phyloP scores from a whole-genome alignment of 1,140 invertebrate genomes.

The Drosophila nigrodunni region DNA sequence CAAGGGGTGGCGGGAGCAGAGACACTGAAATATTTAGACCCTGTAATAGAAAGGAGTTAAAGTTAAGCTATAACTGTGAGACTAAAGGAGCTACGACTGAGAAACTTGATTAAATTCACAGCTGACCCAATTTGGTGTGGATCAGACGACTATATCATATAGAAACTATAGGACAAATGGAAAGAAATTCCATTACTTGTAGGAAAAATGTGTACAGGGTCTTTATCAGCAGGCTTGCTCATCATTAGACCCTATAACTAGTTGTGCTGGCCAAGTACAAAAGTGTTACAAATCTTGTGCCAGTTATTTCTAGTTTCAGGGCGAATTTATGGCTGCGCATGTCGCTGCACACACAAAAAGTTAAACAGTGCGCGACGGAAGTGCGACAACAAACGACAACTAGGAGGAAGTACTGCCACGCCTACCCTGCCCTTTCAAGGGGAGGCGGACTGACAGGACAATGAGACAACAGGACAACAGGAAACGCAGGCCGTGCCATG shows the following conservation, averaged over 20 bases:
- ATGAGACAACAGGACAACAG: constrained; percentile 23
- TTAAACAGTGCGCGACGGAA: constrained; percentile 80
- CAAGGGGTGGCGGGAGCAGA: constrained; percentile 13
- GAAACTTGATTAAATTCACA: no score
- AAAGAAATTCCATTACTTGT: no score
- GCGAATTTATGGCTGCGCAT: constrained; percentile 78
- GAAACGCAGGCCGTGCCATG: constrained; percentile 52
- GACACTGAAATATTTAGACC: no score
- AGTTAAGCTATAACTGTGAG: constrained; percentile 1
- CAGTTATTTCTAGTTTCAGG: constrained; percentile 47
- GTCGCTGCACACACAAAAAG: constrained; percentile 81
- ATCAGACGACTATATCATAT: no score
- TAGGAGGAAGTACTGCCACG: neutral
- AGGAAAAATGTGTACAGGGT: no score
- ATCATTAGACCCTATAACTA: no score
- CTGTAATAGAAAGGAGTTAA: neutral
- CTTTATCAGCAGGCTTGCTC: no score
- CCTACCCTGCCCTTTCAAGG: no score
- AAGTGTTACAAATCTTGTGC: constrained; percentile 71
- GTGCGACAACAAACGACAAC: constrained; percentile 63
- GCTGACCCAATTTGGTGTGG: no score
- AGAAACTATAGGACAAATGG: no score
- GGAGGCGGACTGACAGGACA: neutral
- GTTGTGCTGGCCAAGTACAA: constrained; percentile 14
- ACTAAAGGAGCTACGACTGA: neutral